These are phyloP conservation scores for Aspidiotus destructor DNA, from an alignment of 2,888 invertebrate genomes.

Conservation along the genomic window DNA sequence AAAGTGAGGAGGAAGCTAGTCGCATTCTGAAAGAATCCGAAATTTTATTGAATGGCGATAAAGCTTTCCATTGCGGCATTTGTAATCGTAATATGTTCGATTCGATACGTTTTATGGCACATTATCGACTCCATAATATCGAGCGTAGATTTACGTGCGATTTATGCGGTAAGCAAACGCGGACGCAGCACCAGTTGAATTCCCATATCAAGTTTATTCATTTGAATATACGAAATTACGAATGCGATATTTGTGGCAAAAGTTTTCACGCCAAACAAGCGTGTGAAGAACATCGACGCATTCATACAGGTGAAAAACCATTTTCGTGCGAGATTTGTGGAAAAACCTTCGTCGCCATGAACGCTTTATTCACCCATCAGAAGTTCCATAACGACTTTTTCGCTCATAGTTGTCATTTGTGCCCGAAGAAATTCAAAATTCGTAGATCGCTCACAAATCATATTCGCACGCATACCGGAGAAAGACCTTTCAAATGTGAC, in stretches of 20 bases:
- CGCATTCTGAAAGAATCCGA: conserved; percentile 16
- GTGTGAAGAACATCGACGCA: conserved; percentile 44
- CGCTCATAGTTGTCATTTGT: conserved; percentile 46
- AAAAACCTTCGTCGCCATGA: conserved; percentile 38
- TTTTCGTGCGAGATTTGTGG: conserved; percentile 46
- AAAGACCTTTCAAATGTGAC: conserved; percentile 34
- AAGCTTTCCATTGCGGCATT: conserved; percentile 16
- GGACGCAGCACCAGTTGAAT: conserved; percentile 36
- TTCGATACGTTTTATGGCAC: conserved; percentile 19
- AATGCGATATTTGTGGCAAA: conserved; percentile 46
- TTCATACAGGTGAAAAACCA: conserved; percentile 45
- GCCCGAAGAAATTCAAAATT: conserved; percentile 47
- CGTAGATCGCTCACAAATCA: conserved; percentile 35
- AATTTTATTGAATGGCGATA: conserved; percentile 20
- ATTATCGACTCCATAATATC: conserved; percentile 36
- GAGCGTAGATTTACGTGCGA: conserved; percentile 38
- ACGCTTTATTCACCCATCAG: conserved; percentile 50
- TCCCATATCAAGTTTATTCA: conserved; percentile 49
- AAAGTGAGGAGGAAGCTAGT: conserved; percentile 9
- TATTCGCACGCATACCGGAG: conserved; percentile 35
- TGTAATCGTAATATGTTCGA: conserved; percentile 20
- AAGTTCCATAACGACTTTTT: conserved; percentile 45
- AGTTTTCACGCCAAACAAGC: conserved; percentile 46
- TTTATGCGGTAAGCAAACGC: conserved; percentile 37
- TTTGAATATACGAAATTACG: conserved; percentile 44